Base-by-base conservation (phyloP, 2,888 invertebrate species). In the Synanthedon andrenaeformis region DNA sequence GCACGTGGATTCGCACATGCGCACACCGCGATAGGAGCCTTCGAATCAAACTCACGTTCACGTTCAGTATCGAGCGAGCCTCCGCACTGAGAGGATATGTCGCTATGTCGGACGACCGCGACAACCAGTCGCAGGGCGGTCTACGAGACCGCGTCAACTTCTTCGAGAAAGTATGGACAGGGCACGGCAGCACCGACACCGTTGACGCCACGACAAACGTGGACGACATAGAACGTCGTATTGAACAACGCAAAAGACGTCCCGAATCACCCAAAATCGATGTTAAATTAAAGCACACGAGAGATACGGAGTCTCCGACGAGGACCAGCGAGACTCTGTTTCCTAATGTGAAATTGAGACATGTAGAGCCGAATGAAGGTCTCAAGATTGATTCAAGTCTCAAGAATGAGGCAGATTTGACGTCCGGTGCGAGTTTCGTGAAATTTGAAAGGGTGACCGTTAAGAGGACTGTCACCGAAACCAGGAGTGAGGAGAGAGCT, bases 91-190 rank as follows among this genome's bases (percentile, higher is more conserved):
- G 74, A 82, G 85, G 86, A 83, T 84, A 86, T 86, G 85, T 73
- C 76, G 83, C 78, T 64, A 85, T 85, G 86, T 82, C 86, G 61
- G 84, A 87, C 83, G 85, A 74, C 56, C 84, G 87, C 83, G 86
- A 84, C 71, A 82, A 82, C 66, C 82, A 86, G 83, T 77, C 86
- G 82, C 81, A 81, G 66, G 67, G 80, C 79, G 71, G 91, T 63
- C 89, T 94, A 57, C 90, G 91, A 59, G 92, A 94, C 69, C 91
- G 93, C 65, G 94, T 95, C 63, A 91, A 89, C 63, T 93, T 94
- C 75, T 95, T 93, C 80, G 95, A 95, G 77, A 92, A 92, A 83
- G 90, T 94, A 60, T 94, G 93, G 92, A 89, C 90, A 57, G 91
- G 91, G 23, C 72, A 84, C 59, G 67, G 77, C 61, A 76, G 80